These are phyloP conservation scores for Dioctria linearis DNA, from an alignment of 2,888 invertebrate genomes.

Conservation along the genomic window DNA sequence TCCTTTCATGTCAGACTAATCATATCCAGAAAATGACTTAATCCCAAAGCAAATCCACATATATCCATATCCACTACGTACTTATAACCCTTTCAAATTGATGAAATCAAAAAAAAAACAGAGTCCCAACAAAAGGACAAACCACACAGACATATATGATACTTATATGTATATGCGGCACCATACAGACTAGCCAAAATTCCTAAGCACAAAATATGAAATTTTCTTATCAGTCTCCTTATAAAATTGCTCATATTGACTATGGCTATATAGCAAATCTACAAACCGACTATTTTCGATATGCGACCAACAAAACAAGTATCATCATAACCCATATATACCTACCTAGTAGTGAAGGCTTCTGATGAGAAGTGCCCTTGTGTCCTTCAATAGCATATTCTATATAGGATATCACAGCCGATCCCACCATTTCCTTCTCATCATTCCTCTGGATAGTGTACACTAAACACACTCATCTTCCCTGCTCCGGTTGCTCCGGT, in stretches of 20 bases:
- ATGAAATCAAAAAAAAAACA: neutral
- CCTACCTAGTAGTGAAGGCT: neutral
- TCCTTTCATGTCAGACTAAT: too few species aligned
- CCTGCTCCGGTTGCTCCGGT: conserved; percentile 10
- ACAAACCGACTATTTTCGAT: conserved; percentile 29
- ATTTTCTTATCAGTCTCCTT: conserved; percentile 52
- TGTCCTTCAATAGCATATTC: neutral
- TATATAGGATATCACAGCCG: too few species aligned
- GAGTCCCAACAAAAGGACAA: neutral
- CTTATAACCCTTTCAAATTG: neutral
- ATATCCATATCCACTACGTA: neutral
- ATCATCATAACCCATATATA: neutral
- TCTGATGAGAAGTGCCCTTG: conserved; percentile 4
- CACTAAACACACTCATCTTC: neutral
- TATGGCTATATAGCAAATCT: conserved; percentile 47
- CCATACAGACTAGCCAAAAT: neutral
- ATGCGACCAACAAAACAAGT: conserved; percentile 43
- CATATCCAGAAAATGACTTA: too few species aligned
- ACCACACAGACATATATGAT: neutral
- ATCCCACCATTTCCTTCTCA: too few species aligned
- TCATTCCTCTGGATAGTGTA: neutral
- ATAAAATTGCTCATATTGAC: neutral
- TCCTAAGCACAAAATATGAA: conserved; percentile 39
- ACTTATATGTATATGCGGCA: too few species aligned
- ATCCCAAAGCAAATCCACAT: neutral